Evolutionary conservation across 2,113 vertebrate genomes (phyloP).

Genomic region (Rhinopomastus cyanomelas): DNA sequence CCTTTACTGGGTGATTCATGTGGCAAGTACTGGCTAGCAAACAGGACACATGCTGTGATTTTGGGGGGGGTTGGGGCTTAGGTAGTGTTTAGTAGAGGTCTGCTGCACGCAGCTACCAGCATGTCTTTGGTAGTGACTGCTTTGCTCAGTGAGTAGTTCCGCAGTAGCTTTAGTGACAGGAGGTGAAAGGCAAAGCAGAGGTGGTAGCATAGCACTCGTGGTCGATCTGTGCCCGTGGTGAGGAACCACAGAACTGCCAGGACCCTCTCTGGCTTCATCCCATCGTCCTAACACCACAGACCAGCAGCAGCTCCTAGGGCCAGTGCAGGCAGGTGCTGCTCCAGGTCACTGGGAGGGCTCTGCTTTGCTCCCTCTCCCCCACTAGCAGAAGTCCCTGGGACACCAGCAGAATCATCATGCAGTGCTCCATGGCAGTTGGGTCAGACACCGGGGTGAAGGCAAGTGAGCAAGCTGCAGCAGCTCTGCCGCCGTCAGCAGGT

Average conservation of each 20-base stretch:
- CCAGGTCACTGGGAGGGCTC: background rate
- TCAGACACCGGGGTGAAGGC: background rate
- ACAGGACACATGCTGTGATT: background rate
- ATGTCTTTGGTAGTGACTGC: slow-evolving; percentile 31
- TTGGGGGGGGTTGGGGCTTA: background rate
- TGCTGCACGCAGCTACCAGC: background rate
- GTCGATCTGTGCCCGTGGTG: rapidly evolving
- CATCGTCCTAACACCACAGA: rapidly evolving
- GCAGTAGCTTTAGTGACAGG: background rate
- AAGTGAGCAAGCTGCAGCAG: rapidly evolving
- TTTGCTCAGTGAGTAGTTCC: slow-evolving; percentile 45
- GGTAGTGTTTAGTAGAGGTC: slow-evolving; percentile 19
- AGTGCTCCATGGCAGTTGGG: background rate
- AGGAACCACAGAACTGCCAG: background rate
- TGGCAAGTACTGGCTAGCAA: background rate
- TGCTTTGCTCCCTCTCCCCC: background rate
- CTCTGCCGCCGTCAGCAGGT: rapidly evolving
- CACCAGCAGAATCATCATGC: rapidly evolving
- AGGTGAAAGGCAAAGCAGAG: background rate
- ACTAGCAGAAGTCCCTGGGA: background rate
- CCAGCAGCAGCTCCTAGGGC: background rate
- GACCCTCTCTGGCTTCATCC: background rate
- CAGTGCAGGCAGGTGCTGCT: background rate
- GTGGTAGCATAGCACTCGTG: rapidly evolving
- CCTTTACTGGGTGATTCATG: background rate